These are phyloP conservation scores for Druon quercuslanigerum DNA, from an alignment of 1,140 invertebrate species.

Conservation along the genomic window DNA sequence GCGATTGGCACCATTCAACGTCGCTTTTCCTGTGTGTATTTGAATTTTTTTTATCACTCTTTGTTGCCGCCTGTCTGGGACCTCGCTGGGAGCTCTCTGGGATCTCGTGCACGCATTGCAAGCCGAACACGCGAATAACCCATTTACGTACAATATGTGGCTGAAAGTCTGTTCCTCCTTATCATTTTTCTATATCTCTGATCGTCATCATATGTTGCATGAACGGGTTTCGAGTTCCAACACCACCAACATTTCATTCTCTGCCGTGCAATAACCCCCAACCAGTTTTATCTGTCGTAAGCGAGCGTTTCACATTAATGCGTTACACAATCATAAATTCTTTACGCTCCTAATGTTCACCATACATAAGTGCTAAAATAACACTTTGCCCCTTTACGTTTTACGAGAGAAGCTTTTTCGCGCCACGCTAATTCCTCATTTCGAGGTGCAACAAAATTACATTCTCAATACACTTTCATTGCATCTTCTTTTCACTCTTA, in stretches of 20 bases:
- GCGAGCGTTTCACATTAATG: conserved; percentile 44
- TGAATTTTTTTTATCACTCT: conserved; percentile 13
- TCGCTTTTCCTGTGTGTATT: not conserved
- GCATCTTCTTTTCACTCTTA: too few relatives aligned
- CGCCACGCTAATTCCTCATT: not conserved
- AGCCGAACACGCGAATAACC: conserved; percentile 21
- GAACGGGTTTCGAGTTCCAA: conserved; percentile 17
- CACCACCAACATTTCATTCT: conserved; percentile 25
- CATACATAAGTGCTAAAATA: conserved; percentile 4
- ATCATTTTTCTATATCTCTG: conserved; percentile 28
- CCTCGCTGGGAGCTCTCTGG: not conserved
- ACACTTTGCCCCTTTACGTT: not conserved
- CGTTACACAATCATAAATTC: conserved; percentile 51
- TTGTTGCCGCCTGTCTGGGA: not conserved
- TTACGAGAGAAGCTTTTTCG: not conserved
- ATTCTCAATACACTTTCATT: too few relatives aligned
- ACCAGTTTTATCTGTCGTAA: conserved; percentile 38
- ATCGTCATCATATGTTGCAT: conserved; percentile 26
- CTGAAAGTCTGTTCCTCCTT: conserved; percentile 28
- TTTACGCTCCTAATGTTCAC: conserved; percentile 34
- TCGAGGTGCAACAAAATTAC: not conserved
- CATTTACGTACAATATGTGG: conserved; percentile 2
- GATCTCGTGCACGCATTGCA: conserved; percentile 20
- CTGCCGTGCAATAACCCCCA: conserved; percentile 48
- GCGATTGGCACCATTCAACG: not conserved